A percentile compares a stretch with the other conserved stretches of the same genome.
phyloP scores from a whole-genome alignment of 2,888 invertebrate species.

The Hipparchia sbordonii region DNA sequence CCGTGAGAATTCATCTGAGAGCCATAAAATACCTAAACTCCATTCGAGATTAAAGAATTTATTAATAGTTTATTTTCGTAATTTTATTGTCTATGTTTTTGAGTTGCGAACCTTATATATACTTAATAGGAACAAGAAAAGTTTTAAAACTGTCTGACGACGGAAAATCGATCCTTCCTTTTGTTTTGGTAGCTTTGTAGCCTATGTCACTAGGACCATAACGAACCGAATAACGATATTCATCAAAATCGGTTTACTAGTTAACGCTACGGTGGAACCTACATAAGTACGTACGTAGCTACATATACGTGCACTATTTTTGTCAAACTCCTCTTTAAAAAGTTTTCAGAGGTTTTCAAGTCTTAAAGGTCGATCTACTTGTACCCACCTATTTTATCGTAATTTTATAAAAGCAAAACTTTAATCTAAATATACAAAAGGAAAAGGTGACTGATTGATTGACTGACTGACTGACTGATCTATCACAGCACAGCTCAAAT shows the following conservation, averaged over 20 bases:
- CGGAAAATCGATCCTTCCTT: too few species aligned
- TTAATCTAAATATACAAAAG: neutral
- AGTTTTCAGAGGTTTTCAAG: conserved; percentile 4
- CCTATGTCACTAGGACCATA: too few species aligned
- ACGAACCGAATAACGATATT: too few species aligned
- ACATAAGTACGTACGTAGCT: neutral
- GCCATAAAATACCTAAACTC: neutral
- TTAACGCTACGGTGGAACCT: too few species aligned
- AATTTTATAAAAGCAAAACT: conserved; percentile 3
- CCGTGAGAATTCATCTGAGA: conserved; percentile 2
- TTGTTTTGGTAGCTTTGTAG: too few species aligned
- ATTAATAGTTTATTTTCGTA: neutral
- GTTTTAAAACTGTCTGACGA: too few species aligned
- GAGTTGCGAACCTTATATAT: too few species aligned
- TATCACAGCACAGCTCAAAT: too few species aligned
- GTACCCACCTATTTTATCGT: neutral
- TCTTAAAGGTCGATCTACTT: neutral
- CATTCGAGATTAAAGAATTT: neutral
- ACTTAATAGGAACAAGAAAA: too few species aligned
- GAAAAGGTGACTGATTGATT: neutral
- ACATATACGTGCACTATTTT: neutral
- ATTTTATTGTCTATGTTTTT: neutral
- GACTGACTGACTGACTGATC: too few species aligned
- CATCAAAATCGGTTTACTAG: too few species aligned
- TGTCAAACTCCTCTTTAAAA: neutral